Evolutionary conservation across 1,140 invertebrate species (phyloP).

Genomic region (Gyrodactylus salaris): DNA sequence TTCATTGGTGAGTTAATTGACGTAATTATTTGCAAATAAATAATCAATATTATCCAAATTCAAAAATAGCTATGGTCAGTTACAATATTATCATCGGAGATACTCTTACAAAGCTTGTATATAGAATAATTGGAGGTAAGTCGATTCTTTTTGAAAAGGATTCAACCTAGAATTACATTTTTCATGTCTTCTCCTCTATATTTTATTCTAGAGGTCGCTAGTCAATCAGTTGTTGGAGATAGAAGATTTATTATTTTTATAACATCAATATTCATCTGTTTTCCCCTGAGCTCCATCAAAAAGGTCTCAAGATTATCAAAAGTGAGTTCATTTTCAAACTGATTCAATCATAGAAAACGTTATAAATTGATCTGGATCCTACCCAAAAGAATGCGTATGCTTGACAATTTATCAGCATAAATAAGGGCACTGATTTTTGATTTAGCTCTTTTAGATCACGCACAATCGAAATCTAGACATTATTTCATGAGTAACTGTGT

Average conservation of each 20-base stretch:
- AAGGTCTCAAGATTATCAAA: conserved; percentile 42
- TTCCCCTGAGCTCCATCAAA: conserved; percentile 44
- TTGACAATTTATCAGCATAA: too few relatives aligned
- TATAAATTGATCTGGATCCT: too few relatives aligned
- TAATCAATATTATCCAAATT: too few relatives aligned
- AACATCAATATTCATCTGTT: conserved; percentile 35
- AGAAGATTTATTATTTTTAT: conserved; percentile 40
- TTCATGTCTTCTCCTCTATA: background rate
- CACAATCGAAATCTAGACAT: too few relatives aligned
- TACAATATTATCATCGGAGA: conserved; percentile 62
- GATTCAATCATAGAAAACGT: too few relatives aligned
- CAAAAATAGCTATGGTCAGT: conserved; percentile 43
- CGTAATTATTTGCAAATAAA: too few relatives aligned
- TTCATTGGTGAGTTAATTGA: conserved; percentile 34
- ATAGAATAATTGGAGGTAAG: conserved; percentile 23
- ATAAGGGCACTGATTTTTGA: too few relatives aligned
- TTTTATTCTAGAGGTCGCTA: conserved; percentile 7
- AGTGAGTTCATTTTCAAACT: conserved; percentile 15
- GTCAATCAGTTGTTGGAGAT: conserved; percentile 27
- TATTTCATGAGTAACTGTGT: too few relatives aligned
- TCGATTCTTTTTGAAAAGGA: background rate
- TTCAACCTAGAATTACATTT: background rate
- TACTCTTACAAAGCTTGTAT: conserved; percentile 44
- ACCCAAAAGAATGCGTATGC: too few relatives aligned
- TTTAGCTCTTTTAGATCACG: too few relatives aligned